These are phyloP conservation scores for Dicycla oo DNA, from an alignment of 2,888 invertebrate genomes.

Conservation along the genomic window DNA sequence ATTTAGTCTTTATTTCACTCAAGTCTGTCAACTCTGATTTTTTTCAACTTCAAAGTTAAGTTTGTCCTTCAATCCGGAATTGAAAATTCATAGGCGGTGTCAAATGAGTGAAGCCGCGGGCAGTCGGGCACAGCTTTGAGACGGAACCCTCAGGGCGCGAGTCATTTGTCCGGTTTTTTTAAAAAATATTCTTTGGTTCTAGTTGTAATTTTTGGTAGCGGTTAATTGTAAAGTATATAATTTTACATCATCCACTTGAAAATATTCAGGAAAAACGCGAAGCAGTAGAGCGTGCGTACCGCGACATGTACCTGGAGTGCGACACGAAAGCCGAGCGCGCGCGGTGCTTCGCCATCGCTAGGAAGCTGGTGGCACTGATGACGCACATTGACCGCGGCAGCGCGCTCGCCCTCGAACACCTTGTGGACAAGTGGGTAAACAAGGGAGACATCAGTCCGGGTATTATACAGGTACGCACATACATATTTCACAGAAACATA, in stretches of 20 bases:
- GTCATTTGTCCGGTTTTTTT: neutral
- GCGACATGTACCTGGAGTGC: constrained; percentile 92
- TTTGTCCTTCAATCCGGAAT: too few species aligned
- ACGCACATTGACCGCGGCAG: constrained; percentile 80
- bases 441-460: constrained; percentile 84
- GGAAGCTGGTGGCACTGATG: constrained; percentile 77
- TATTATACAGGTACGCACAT: constrained; percentile 80
- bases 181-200: neutral
- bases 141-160: neutral
- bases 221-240: neutral
- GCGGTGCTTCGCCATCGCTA: constrained; percentile 81
- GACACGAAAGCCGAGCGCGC: constrained; percentile 87
- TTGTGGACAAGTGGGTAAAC: constrained; percentile 84
- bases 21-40: too few species aligned
- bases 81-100: neutral
- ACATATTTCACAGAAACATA: neutral
- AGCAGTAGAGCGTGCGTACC: constrained; percentile 94
- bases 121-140: neutral
- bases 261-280: constrained; percentile 90
- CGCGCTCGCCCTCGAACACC: constrained; percentile 84
- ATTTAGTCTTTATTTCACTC: too few species aligned
- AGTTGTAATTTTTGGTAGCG: neutral
- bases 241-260: neutral
- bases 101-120: neutral
- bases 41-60: too few species aligned